Base-by-base conservation (phyloP, 2,797 vertebrate species). In the Morus bassanus region DNA sequence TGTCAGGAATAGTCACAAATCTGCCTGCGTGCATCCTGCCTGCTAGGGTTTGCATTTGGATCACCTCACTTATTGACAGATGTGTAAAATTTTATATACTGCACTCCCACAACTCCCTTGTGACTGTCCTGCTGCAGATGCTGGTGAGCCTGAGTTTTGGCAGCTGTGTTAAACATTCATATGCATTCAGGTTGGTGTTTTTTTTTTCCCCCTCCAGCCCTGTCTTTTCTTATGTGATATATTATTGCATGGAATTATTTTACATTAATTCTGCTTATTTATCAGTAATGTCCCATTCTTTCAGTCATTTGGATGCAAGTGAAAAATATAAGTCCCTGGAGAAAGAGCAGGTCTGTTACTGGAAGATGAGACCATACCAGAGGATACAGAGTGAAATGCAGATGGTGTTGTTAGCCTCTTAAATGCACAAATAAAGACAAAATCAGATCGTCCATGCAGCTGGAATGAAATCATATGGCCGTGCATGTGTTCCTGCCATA, bases 81-180 rank as follows among this genome's bases (percentile, higher is more conserved):
- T 92, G 75, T 94, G 65, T 97, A 97, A 97, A 96, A 96, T 88
- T 93, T 73, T 97, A 96, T 93, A 94, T 87, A 93, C 92, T 95
- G 76, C 89, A 82, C 89, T 97, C 97, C 95, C 95, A 96, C 92
- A 96, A 77, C 85, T 97, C 96, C 92, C 94, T 43, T 86, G 88
- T 92, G 89, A 83, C 76, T 85, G 86, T 81, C 67, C 68, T 90
- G 69, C 83, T 91, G 68, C 92, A 88, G 88, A 89, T 73, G 91
- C 75, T 95, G 72, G 57, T 88, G 64, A 97, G 78, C 81, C 92
- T 81, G 92, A 93, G 77, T 84, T 88, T 94, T 97, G 89, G 96
- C 91, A 95, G 77, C 79, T 95, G 94, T 95, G 92, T 73, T 83
- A 95, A 84, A 79, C 75, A 75, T 91, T 95, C n/a, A 4, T 56